Base-by-base conservation (phyloP, 2,888 invertebrate species). In the Cheilosia grossa region DNA sequence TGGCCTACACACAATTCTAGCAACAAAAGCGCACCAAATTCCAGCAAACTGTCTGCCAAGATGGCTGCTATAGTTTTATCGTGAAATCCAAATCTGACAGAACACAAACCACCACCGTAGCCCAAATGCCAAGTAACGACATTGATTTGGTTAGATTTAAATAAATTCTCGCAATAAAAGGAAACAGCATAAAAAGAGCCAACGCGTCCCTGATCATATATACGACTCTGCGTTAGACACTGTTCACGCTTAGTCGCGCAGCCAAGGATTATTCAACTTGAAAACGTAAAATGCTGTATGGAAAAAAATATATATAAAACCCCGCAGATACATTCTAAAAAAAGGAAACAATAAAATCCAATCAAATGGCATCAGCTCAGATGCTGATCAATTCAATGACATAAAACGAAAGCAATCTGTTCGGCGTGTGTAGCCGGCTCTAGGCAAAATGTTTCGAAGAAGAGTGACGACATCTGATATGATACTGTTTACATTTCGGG, bases 141-240 rank as follows among this genome's bases (percentile, higher is more conserved):
- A 66, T 66, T 51, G 51, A 66, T 66, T 66, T 66, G 64, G 51
- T 51, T 51, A 44, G 64, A 51, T 66, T 66, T 66, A 53, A 66
- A 66, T 66, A 66, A 66, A 64, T 37, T 64, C 51, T 15, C 24
- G 1, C 37, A 51, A 37, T 53, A 66, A 64, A 63, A 33, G 19
- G 5, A 17, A 30, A 6, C 24, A 24, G 24, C 24, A 47, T 15
- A 47, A 6, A 21, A 40, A 19, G 30, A 37, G 40, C 2, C n/a
- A 10, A 27, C 27, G 27, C 27, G 27, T 27, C 27, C 27, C 6
- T 58, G 40, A 21, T 58, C 56, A 5, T 21, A 19, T 33, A 10
- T 10, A 33, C 17, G 19, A 37, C 24, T 42, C 40, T 40, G 21
- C 40, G 13, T 4, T 4, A 13, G 33, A 13, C 13, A 37, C 13